Evolutionary conservation across 2,888 invertebrate species (phyloP), one percentile per base, ranked within the genome.

Genomic region (Octonoba sinensis): DNA sequence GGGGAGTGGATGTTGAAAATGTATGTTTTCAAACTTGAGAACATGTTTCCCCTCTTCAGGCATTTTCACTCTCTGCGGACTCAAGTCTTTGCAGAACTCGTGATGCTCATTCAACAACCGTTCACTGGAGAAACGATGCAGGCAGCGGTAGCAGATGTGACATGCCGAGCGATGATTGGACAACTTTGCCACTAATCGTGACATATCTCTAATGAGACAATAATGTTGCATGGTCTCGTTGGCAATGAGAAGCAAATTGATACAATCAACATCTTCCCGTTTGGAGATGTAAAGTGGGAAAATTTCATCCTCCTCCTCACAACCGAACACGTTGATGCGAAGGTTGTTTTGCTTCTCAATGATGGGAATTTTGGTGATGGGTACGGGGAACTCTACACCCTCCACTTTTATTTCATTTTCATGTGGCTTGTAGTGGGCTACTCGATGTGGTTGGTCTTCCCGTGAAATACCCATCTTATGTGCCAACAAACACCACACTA

Each of bases 111-210:
- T 44, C 1, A 70, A 20, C 20, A 18, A 1, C 15, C 4, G 15
- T 46, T 71, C 71, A n/a, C 11, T 15, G 1, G 15, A 18, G n/a
- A 71, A 71, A 1, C 71, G 18, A 49, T 71, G 59, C 2, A 71
- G 22, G 22, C 71, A 71, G 15, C 49, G 8, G 6, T 47, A 22
- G 20, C 71, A 71, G 13, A 11, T 3, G n/a, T 44, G 18, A 3
- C 46, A 16, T 18, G 1, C 11, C 0, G 0, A 0, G 2, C 22
- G 4, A 65, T 65, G 65, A 4, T 60, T 22, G 3, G 65, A 20
- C 0, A 46, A 11, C 20, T 65, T 20, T n/a, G 16, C 65, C 2
- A 65, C 3, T 1, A 65, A 15, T 22, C 65, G 1, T 3, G 20
- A 20, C 20, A 65, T 18, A 22, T 46, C 20, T 65, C 18, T 47